phyloP scores from a whole-genome alignment of 2,797 vertebrate species.

The Heterohyrax brucei region DNA sequence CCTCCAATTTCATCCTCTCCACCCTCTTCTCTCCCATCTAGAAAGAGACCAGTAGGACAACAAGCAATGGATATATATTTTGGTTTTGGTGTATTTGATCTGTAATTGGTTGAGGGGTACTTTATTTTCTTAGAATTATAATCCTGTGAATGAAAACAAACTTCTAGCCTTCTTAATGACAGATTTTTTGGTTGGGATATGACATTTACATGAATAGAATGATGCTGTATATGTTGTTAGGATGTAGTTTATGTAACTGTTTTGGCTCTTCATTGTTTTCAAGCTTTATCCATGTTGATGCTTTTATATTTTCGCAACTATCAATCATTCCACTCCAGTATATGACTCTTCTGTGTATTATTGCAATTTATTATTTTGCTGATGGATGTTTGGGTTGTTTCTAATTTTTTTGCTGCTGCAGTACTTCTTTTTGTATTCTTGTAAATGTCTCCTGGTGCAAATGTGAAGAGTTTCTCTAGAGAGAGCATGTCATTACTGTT shows the following conservation, averaged over 20 bases:
- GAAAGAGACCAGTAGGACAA: too few species aligned
- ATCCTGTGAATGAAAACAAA: background rate
- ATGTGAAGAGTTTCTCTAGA: background rate
- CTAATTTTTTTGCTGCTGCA: background rate
- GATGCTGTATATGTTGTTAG: background rate
- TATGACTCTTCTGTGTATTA: background rate
- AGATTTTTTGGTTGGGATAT: background rate
- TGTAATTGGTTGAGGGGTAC: background rate
- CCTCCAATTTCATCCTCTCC: too few species aligned
- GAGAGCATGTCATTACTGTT: background rate
- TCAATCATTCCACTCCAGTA: background rate
- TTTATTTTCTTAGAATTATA: conserved; percentile 4
- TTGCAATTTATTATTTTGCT: background rate
- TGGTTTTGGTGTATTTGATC: background rate
- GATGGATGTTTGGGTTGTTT: background rate
- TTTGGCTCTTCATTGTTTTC: background rate
- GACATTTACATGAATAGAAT: background rate
- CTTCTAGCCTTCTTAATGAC: background rate
- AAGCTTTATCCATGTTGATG: background rate
- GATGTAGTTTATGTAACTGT: background rate
- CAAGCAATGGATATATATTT: background rate
- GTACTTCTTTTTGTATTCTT: background rate
- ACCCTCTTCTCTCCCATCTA: too few species aligned
- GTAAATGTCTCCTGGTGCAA: background rate
- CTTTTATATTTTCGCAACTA: background rate